Evolutionary conservation across 2,888 invertebrate genomes (phyloP), one percentile per base, ranked within the genome.

Genomic region (Patella depressa): DNA sequence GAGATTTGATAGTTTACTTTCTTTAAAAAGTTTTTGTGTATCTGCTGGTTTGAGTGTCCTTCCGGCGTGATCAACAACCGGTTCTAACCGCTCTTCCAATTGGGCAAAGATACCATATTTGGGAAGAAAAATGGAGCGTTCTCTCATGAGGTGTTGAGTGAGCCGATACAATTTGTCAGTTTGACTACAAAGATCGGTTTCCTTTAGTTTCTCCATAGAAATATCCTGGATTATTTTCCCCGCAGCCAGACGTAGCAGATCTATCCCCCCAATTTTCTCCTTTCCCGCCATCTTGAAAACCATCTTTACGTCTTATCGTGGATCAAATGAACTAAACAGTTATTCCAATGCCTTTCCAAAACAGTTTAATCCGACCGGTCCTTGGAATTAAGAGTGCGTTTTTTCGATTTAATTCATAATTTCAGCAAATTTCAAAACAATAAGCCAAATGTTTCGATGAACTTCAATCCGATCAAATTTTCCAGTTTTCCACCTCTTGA

Each of bases 21-120:
- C 24, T 11, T 24, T 19, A 11, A 19, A 24, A 24, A 24, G 24
- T 24, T 24, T 24, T 65, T 65, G 19, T 24, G 24, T 24, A 24
- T 65, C 65, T 11, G 24, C 65, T 65, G 65, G 65, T 24, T 65
- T 19, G 19, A 65, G 24, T 11, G 19, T 24, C 65, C 65, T 65
- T 7, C 65, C 65, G 3, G 65, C 24, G 19, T 65, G 19, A 24
- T 65, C 65, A 1, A 19, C 12, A 15, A 15, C 24, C 4, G 65
- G 65, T 65, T 15, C 24, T 24, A 65, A 4, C 0, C 65, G 19
- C 17, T 73, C 29, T 17, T 73, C 73, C 12, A 73, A 57, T 15
- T 73, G 17, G 9, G 73, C 73, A 29, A 73, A 73, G 24, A 73
- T 73, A n/a, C 73, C 73, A 29, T 55, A 73, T 29, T 57, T 73